Evolutionary conservation across 2,797 vertebrate genomes (phyloP).

Genomic region (Spinibarbus caldwelli): DNA sequence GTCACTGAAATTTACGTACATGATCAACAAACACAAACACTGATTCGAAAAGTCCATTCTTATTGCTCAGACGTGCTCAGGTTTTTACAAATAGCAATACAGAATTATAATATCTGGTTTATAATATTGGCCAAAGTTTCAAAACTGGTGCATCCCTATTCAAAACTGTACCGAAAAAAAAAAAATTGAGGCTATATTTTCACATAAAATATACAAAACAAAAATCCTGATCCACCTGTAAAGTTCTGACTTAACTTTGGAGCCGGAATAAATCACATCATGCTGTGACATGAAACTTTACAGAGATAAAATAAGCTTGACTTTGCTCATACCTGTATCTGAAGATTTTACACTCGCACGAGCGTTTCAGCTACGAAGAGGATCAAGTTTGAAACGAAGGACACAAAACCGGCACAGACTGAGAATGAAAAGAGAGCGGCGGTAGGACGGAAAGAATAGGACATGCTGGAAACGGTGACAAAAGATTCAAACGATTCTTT

Average conservation of each 20-base stretch:
- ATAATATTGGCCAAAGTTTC: background rate
- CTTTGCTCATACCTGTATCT: slow-evolving; percentile 33
- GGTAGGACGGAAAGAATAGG: slow-evolving; percentile 21
- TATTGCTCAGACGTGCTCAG: background rate
- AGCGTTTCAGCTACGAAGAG: slow-evolving; percentile 3
- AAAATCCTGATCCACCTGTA: slow-evolving; percentile 1
- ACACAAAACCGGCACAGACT: slow-evolving; percentile 12
- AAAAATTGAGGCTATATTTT: background rate
- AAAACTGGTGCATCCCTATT: background rate
- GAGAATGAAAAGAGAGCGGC: slow-evolving; percentile 25
- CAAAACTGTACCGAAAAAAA: background rate
- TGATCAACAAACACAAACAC: background rate
- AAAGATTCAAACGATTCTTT: slow-evolving; percentile 29
- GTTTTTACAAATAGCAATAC: background rate
- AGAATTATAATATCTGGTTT: background rate
- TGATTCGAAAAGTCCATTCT: background rate
- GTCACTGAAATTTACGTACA: background rate
- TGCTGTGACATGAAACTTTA: background rate
- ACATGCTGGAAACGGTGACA: slow-evolving; percentile 19
- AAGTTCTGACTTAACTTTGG: background rate
- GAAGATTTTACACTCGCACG: slow-evolving; percentile 32
- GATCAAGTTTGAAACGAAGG: slow-evolving; percentile 31
- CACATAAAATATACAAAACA: background rate
- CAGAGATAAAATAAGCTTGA: slow-evolving; percentile 34
- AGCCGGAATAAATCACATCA: background rate